Percentiles rank a stretch among this genome's conserved stretches.
These are phyloP conservation scores for Eulemur albifrons DNA, from an alignment of 2,797 vertebrate species.

Conservation along the genomic window DNA sequence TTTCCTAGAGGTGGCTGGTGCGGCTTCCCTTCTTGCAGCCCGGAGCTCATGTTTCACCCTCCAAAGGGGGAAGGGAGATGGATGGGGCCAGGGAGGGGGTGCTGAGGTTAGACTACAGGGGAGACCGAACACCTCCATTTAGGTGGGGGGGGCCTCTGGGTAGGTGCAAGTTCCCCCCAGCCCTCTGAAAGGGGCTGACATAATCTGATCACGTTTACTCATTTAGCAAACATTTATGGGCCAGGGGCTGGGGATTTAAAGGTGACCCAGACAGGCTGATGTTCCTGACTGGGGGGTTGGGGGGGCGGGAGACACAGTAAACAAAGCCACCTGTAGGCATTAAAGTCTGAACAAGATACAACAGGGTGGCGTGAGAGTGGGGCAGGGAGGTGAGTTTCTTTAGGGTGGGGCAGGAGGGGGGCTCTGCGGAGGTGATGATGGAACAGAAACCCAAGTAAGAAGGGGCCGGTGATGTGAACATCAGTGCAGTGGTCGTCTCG, in stretches of 20 bases:
- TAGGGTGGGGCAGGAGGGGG: not conserved
- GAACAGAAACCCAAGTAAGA: not conserved
- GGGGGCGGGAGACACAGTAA: not conserved
- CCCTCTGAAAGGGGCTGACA: not conserved
- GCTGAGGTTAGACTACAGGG: not conserved
- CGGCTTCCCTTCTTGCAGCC: not conserved
- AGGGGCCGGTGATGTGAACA: not conserved
- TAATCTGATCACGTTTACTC: not conserved
- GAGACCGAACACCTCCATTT: not conserved
- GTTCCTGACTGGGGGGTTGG: not conserved
- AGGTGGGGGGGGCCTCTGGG: not conserved
- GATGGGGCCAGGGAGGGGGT: not conserved
- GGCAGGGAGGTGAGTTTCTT: not conserved
- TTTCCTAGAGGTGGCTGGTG: not conserved
- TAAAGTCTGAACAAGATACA: not conserved
- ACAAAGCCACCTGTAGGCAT: not conserved
- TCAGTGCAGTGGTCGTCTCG: not conserved
- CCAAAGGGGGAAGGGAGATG: not conserved
- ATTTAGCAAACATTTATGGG: not conserved
- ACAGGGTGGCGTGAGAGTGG: rapidly evolving
- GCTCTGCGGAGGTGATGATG: not conserved
- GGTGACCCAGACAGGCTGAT: not conserved
- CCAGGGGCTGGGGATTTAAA: not conserved
- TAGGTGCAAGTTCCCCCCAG: not conserved
- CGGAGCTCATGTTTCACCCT: not conserved